phyloP scores from a whole-genome alignment of 2,888 invertebrate genomes.

The Orthosia cruda region DNA sequence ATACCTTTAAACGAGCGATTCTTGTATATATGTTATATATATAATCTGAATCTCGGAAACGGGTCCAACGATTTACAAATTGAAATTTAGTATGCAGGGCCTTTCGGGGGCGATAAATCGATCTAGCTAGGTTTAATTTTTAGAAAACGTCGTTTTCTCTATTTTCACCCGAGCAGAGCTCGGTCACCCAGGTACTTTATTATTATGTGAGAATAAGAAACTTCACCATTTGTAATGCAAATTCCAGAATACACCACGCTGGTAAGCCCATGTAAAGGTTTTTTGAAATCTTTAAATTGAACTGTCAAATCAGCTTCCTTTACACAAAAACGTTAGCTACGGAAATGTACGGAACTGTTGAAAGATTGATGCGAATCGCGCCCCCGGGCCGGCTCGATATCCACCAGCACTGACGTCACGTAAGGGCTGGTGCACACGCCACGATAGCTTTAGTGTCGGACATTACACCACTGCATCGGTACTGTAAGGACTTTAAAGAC shows the following conservation, averaged over 20 bases:
- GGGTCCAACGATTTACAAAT: no score
- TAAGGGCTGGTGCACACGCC: conserved; percentile 31
- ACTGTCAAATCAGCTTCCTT: conserved; percentile 20
- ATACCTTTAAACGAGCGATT: no score
- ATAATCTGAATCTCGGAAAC: no score
- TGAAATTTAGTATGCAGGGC: no score
- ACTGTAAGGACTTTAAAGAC: no score
- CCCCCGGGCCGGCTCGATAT: conserved; percentile 23
- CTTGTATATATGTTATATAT: no score
- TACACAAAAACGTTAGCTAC: conserved; percentile 26
- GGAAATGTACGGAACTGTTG: conserved; percentile 53
- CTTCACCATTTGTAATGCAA: not conserved
- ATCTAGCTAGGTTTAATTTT: no score
- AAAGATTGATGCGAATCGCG: conserved; percentile 52
- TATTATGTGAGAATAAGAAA: not conserved
- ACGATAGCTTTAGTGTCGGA: not conserved
- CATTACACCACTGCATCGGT: not conserved
- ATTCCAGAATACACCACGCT: not conserved
- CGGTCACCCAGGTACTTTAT: no score
- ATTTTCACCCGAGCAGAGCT: no score
- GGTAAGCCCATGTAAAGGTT: not conserved
- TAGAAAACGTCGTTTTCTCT: no score
- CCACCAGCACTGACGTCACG: conserved; percentile 26
- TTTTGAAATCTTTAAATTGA: conserved; percentile 1
- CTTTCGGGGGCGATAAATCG: no score